phyloP scores from a whole-genome alignment of 2,797 vertebrate species.

The Coccyzus lansbergi region DNA sequence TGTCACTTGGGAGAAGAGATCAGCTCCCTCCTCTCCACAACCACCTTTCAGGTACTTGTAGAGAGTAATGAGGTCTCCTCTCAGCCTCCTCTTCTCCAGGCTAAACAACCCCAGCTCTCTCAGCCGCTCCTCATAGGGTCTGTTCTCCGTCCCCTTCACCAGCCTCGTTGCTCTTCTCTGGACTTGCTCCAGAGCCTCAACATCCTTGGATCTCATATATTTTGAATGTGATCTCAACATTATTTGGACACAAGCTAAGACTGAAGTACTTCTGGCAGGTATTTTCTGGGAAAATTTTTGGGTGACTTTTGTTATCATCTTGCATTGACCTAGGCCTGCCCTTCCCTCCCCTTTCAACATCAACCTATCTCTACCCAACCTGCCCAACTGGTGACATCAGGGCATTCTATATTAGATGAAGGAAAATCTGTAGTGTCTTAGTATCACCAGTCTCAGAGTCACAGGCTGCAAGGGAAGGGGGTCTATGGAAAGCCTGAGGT shows the following conservation, averaged over 20 bases:
- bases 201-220: neutral
- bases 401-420: neutral
- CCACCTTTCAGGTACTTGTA: no score
- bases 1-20: no score
- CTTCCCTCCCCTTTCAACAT: neutral
- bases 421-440: neutral
- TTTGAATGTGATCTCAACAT: neutral
- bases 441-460: neutral
- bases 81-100: no score
- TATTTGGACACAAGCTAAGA: neutral
- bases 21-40: no score
- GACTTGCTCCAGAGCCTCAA: no score
- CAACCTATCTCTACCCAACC: neutral
- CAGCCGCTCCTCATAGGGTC: no score
- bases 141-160: no score
- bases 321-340: neutral
- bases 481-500: neutral
- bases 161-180: no score
- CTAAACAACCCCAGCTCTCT: no score
- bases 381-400: neutral
- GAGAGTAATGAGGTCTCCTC: no score
- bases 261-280: neutral
- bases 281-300: neutral
- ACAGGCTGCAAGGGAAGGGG: neutral
- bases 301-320: neutral